Base-by-base conservation (phyloP, 1,140 invertebrate genomes). In the Cylas formicarius region DNA sequence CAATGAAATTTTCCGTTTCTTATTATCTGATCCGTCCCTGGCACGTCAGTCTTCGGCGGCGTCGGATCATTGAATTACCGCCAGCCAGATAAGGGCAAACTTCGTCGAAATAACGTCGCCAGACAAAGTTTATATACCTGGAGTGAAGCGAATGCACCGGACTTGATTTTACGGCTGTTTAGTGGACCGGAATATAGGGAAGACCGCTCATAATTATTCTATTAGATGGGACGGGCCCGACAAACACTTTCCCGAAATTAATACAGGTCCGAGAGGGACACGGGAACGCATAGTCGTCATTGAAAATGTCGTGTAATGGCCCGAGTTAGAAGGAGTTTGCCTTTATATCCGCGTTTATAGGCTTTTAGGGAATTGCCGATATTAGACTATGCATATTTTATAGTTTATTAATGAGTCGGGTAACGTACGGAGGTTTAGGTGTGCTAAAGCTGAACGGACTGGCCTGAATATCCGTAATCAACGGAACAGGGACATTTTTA, bases 131-230 rank as follows among this genome's bases (percentile, higher is more conserved):
- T 44, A 36, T 44, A 27, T 37, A 44, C 42, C 42, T 44, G 42
- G 18, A 17, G 11, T 29, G 38, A 44, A 16, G 21, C 42, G 23
- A 11, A 13, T 16, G n/a, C 13, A 18, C 28, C 26, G 18, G 33
- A 11, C 18, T 39, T 46, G 44, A 46, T 46, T 46, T 46, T 46
- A 46, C 36, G 44, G 44, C 27, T 19, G 33, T 36, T 46, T 46
- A 23, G 36, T 29, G 34, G 34, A 37, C 34, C 43, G 20, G 14
- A 20, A 27, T 27, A 21, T 31, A 33, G 24, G 35, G 41, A 38
- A 36, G 26, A 50, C 48, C 41, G 28, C 48, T 50, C 48, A 50
- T 50, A 50, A 50, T 50, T 50, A 50, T 50, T 50, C 29, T 44
- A 50, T 50, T 45, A 50, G 42, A 20, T 35, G 14, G 20, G 13